Evolutionary conservation across 2,113 vertebrate genomes (phyloP).

Genomic region (Todiramphus saurophagus): DNA sequence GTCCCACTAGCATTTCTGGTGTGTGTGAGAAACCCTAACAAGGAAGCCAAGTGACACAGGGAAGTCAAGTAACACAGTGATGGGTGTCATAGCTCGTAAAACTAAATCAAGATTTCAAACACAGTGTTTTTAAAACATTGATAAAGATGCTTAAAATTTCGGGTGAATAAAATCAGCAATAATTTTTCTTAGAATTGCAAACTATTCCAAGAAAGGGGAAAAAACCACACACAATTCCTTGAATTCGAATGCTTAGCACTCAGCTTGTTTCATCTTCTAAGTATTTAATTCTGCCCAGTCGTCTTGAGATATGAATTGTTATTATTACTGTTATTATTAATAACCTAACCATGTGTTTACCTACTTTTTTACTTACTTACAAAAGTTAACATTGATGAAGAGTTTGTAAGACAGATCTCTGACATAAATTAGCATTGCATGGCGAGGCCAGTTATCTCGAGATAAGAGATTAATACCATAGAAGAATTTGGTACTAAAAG

Average conservation of each 20-base stretch:
- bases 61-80: neutral
- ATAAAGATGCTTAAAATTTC: neutral
- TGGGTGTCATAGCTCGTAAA: neutral
- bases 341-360: neutral
- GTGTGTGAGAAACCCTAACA: neutral
- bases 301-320: neutral
- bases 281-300: neutral
- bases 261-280: neutral
- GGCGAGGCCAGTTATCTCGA: neutral
- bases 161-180: neutral
- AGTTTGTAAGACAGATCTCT: neutral
- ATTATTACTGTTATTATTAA: neutral
- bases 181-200: neutral
- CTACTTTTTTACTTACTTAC: neutral
- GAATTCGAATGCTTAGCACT: neutral
- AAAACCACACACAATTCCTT: neutral
- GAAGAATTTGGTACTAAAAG: neutral
- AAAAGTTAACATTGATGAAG: neutral
- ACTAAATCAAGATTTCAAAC: neutral
- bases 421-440: neutral
- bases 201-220: neutral
- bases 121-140: neutral
- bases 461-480: neutral
- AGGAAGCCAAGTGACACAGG: neutral
- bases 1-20: fast-evolving